Evolutionary conservation across 2,888 invertebrate genomes (phyloP), one percentile per base, ranked within the genome.

Genomic region (Plagodis pulveraria): DNA sequence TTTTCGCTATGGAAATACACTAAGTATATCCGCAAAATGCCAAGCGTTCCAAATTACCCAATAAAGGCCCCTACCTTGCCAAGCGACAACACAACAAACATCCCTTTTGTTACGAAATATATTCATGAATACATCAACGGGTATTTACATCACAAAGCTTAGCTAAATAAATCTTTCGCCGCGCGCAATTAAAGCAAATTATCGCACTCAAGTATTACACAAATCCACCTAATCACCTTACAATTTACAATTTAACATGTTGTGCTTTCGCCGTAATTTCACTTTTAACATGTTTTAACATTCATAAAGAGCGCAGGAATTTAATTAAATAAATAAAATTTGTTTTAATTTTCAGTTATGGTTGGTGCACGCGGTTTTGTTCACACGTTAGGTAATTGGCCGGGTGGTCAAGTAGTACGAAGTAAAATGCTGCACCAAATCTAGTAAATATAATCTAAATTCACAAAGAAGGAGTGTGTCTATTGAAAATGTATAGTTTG

Each of bases 371-470:
- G 70, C 69, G 63, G 62, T 38, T 75, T 73, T 73, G 71, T 74
- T 74, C 70, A 74, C 78, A 78, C 75, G 70, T 82, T 77, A 76
- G 68, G 75, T 78, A 83, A 83, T 49, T 78, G 71, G 67, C 63
- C 69, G 59, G 42, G 44, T 59, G 56, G 50, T 55, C 40, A 50
- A 55, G 43, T 47, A 43, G 51, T 50, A n/a, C 47, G 43, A 50
- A 36, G 6, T 47, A 54, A 47, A 50, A 59, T 45, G 58, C 48
- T 62, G 62, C 54, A 66, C 63, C 59, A 51, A 70, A 73, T 72
- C 35, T 43, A 22, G 22, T 22, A 22, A 22, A 22, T 22, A 22
- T 2, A 22, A 22, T 22, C 2, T 22, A 22, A 22, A 2, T 22
- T 22, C 22, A 22, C 22, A 22, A 22, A 22, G 1, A 22, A 22